These are phyloP conservation scores for Hyposmocoma kahamanoa DNA, from an alignment of 1,140 invertebrate genomes.

Conservation along the genomic window DNA sequence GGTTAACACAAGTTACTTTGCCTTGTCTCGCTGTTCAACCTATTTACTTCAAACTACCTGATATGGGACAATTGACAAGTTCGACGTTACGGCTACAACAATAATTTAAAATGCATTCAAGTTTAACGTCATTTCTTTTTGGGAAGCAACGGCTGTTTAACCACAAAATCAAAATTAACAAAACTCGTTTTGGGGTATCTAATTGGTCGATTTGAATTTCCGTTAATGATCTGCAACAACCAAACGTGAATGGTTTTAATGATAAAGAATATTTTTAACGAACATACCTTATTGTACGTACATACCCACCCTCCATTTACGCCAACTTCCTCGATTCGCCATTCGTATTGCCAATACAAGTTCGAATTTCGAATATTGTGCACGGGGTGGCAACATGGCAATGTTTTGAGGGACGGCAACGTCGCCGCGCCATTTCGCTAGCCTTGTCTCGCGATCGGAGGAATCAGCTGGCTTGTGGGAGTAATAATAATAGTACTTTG, in stretches of 20 bases:
- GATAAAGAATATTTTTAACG: too few relatives aligned
- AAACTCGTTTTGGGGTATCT: slow-evolving; percentile 23
- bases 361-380: background rate
- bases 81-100: too few relatives aligned
- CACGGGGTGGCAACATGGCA: background rate
- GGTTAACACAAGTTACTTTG: too few relatives aligned
- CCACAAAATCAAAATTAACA: slow-evolving; percentile 28
- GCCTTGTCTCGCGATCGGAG: slow-evolving; percentile 21
- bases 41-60: too few relatives aligned
- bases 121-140: background rate
- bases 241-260: too few relatives aligned
- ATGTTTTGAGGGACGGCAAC: slow-evolving; percentile 23
- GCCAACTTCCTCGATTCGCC: slow-evolving; percentile 4
- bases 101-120: background rate
- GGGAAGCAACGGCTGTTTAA: slow-evolving; percentile 24
- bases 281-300: slow-evolving; percentile 1
- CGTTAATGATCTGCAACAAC: slow-evolving; percentile 14
- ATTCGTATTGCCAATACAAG: background rate
- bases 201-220: slow-evolving; percentile 17
- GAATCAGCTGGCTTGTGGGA: slow-evolving; percentile 35
- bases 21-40: too few relatives aligned
- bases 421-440: slow-evolving; percentile 24
- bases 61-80: too few relatives aligned
- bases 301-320: slow-evolving; percentile 1
- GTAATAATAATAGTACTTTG: too few relatives aligned